Evolutionary conservation across 2,888 invertebrate genomes (phyloP), one percentile per base, ranked within the genome.

Genomic region (Chrysolina americana): DNA sequence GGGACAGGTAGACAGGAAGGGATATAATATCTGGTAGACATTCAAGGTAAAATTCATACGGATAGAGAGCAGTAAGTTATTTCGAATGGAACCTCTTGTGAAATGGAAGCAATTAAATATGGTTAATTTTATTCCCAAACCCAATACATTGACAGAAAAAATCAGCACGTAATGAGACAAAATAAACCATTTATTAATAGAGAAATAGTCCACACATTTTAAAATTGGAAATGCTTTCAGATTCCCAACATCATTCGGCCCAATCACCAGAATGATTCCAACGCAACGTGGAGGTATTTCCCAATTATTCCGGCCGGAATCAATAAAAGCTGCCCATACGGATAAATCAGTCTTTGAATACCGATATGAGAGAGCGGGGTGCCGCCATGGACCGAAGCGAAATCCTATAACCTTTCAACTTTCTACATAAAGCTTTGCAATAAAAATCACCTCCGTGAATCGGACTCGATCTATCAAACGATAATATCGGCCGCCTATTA

Each of bases 391-490:
- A 84, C 82, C 82, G 81, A 76, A 76, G 36, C 77, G 78, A 79
- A 76, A 81, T 78, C 80, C 81, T 80, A 82, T 83, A 84, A 84
- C 85, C 85, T 84, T 83, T 84, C 83, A 83, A 84, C 84, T 84
- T 85, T 85, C 81, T 79, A 81, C 82, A 84, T 83, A 84, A 84
- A 84, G 82, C 81, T 79, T 77, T 77, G 85, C 86, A 87, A 87
- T 87, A 87, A 87, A 87, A 86, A 87, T 87, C 87, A 87, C 87
- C 86, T 87, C 81, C 85, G 82, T 86, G 86, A 86, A 87, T 86
- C 85, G 85, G 81, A 82, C 81, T 82, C 87, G 82, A 87, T 87
- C 86, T 83, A 87, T 87, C 87, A 87, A 84, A 82, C 83, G 87
- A 87, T 87, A 87, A 86, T 87, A 87, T 87, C 86, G 84, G 85